phyloP scores from a whole-genome alignment of 2,888 invertebrate species.

The Panorpa germanica region DNA sequence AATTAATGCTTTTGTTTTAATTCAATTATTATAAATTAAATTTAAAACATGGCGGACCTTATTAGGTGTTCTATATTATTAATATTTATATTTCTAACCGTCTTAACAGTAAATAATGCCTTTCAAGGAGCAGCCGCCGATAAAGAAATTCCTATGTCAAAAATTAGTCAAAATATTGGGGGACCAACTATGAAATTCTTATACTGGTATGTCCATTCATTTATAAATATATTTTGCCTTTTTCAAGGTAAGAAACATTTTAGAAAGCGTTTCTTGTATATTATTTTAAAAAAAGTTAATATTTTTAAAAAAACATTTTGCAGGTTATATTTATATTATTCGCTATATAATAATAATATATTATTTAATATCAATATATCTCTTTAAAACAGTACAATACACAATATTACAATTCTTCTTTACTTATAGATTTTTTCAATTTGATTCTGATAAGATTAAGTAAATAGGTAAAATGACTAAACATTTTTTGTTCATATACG shows the following conservation, averaged over 20 bases:
- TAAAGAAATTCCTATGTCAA: slow-evolving; percentile 46
- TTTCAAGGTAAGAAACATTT: slow-evolving; percentile 4
- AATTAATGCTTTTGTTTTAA: too few species aligned
- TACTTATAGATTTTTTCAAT: too few species aligned
- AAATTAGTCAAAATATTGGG: slow-evolving; percentile 48
- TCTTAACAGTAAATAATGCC: too few species aligned
- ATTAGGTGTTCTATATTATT: too few species aligned
- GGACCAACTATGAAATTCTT: slow-evolving; percentile 66
- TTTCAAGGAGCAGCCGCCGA: slow-evolving; percentile 19
- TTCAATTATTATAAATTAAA: too few species aligned
- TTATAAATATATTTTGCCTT: slow-evolving; percentile 7
- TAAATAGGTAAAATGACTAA: too few species aligned
- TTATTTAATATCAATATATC: slow-evolving; percentile 9
- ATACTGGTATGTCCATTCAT: slow-evolving; percentile 49
- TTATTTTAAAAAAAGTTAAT: slow-evolving; percentile 9
- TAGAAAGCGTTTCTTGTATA: slow-evolving; percentile 3
- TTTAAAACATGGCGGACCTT: too few species aligned
- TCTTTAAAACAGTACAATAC: too few species aligned
- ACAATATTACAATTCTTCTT: too few species aligned
- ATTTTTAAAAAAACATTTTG: slow-evolving; percentile 7
- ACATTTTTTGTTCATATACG: too few species aligned
- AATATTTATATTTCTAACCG: too few species aligned
- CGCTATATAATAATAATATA: slow-evolving; percentile 10
- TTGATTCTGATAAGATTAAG: too few species aligned
- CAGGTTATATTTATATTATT: slow-evolving; percentile 2